A percentile compares a stretch with the other conserved stretches of the same genome.
Conservation (phyloP, 2,113 vertebrate genomes). For the Hylia prasina region DNA sequence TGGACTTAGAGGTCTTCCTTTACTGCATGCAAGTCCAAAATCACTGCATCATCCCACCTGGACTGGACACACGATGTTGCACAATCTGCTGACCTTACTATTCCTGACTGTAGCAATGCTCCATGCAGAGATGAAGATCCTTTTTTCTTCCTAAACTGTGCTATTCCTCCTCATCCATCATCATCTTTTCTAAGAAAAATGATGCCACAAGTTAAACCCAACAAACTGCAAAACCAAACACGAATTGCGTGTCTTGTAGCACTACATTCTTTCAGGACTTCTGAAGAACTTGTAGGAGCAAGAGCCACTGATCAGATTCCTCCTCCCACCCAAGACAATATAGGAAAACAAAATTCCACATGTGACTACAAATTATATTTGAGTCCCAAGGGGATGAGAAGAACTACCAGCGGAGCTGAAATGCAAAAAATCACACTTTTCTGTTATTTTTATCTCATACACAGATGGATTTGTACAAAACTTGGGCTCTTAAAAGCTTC, state of each 20-base stretch:
- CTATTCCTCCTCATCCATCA: background rate
- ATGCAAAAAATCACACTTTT: background rate
- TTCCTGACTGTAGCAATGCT: background rate
- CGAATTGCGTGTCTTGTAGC: background rate
- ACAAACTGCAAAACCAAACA: background rate
- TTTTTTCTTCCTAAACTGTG: background rate
- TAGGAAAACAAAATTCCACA: background rate
- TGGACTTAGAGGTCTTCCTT: background rate
- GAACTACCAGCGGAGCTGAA: background rate
- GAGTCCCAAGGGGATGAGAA: background rate
- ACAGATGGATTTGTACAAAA: background rate
- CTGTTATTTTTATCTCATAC: background rate
- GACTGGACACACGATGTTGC: too few species aligned
- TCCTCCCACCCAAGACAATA: accelerated
- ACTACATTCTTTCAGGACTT: background rate
- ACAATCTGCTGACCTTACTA: background rate
- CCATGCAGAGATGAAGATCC: accelerated
- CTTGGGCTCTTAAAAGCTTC: background rate
- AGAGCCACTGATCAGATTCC: background rate
- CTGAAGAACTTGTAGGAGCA: background rate
- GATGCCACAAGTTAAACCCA: background rate
- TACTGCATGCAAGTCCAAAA: background rate
- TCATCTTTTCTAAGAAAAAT: background rate
- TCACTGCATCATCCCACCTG: background rate
- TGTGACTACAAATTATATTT: background rate